phyloP scores from a whole-genome alignment of 1,140 invertebrate species.

The Zaprionus camerounensis region DNA sequence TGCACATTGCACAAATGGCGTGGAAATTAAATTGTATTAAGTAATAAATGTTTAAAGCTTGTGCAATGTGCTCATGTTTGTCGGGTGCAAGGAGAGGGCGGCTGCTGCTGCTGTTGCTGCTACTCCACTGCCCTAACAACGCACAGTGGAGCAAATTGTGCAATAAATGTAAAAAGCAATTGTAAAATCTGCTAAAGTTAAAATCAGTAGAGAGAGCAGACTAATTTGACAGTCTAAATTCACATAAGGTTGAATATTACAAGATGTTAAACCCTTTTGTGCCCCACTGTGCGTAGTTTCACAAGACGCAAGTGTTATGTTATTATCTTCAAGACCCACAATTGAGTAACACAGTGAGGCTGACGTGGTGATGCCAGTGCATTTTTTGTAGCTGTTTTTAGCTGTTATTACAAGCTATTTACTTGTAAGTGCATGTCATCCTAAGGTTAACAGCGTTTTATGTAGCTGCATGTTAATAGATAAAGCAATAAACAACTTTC shows the following conservation, averaged over 20 bases:
- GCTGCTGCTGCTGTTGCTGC: neutral
- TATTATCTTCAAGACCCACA: neutral
- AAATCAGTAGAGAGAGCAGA: too few relatives aligned
- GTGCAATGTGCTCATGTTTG: conserved; percentile 34
- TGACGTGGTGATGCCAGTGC: neutral
- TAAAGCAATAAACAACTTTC: neutral
- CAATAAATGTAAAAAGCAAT: neutral
- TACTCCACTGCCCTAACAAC: neutral
- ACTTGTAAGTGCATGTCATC: neutral
- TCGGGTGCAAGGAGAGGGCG: neutral
- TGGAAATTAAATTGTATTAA: conserved; percentile 59
- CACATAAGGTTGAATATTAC: neutral
- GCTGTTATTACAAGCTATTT: neutral
- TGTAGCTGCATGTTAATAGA: neutral
- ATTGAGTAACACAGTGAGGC: neutral
- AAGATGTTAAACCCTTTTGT: neutral
- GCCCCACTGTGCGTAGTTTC: conserved; percentile 4
- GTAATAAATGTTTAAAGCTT: conserved; percentile 60
- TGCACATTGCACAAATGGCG: conserved; percentile 52
- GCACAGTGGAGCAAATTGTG: conserved; percentile 5
- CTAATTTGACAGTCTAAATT: too few relatives aligned
- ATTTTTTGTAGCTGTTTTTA: neutral
- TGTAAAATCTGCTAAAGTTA: neutral
- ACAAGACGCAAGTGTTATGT: neutral
- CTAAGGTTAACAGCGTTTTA: neutral